Evolutionary conservation across 2,797 vertebrate species (phyloP).

Genomic region (Cetoscarus ocellatus): DNA sequence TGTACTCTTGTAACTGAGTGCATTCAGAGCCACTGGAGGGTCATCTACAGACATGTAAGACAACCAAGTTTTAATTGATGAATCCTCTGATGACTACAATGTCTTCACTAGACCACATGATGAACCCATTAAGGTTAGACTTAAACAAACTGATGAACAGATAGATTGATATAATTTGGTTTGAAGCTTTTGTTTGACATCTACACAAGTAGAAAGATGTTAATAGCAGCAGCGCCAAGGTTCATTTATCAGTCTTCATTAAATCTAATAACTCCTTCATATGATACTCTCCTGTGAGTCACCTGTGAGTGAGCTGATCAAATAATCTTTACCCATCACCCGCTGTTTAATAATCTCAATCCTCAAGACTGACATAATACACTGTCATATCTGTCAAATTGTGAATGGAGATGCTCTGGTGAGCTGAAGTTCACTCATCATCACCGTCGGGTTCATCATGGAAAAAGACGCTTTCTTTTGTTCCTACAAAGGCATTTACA

Average conservation of each 20-base stretch:
- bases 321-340: slow-evolving; percentile 13
- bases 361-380: slow-evolving; percentile 8
- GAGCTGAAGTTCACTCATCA: slow-evolving; percentile 3
- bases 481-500: too few relatives aligned
- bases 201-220: background rate
- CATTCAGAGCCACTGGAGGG: too few relatives aligned
- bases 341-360: slow-evolving; percentile 23
- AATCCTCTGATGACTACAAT: too few relatives aligned
- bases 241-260: background rate
- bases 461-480: background rate
- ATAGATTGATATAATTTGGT: too few relatives aligned
- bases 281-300: slow-evolving; percentile 34
- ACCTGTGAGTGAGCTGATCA: slow-evolving; percentile 36
- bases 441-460: background rate
- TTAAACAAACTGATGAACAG: background rate
- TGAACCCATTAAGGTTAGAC: background rate
- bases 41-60: too few relatives aligned
- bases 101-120: too few relatives aligned
- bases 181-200: background rate
- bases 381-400: slow-evolving; percentile 16
- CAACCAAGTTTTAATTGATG: too few relatives aligned
- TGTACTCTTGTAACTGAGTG: too few relatives aligned
- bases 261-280: slow-evolving; percentile 5
- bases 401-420: slow-evolving; percentile 1
- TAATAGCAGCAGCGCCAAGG: background rate